These are phyloP conservation scores for Xenopus petersii DNA, from an alignment of 2,797 vertebrate genomes.

Conservation along the genomic window DNA sequence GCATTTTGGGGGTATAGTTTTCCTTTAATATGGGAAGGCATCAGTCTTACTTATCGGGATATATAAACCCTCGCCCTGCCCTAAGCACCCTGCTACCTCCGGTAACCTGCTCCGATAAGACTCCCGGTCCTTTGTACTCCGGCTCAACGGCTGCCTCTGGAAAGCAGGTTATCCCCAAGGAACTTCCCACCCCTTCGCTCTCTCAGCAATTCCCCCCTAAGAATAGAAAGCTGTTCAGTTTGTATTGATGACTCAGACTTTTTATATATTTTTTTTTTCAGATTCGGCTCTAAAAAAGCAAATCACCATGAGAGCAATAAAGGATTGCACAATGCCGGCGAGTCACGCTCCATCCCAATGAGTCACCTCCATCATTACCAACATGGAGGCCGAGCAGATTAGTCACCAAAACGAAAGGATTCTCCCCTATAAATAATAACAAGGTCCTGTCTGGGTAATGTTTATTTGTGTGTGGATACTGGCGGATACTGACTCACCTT, in stretches of 20 bases:
- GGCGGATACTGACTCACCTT: constrained; percentile 78
- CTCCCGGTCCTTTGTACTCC: not conserved
- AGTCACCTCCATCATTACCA: constrained; percentile 67
- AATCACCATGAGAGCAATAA: constrained; percentile 70
- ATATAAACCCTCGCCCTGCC: too few relatives aligned
- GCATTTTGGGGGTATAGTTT: too few relatives aligned
- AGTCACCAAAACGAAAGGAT: constrained; percentile 75
- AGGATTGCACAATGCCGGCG: constrained; percentile 66
- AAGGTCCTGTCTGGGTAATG: constrained; percentile 61
- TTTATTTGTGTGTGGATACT: constrained; percentile 46
- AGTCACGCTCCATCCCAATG: constrained; percentile 66
- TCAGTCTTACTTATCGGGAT: too few relatives aligned
- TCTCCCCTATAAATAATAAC: constrained; percentile 77
- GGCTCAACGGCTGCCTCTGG: constrained; percentile 49
- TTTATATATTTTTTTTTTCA: constrained; percentile 64
- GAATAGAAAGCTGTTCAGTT: constrained; percentile 72
- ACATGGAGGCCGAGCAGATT: constrained; percentile 67
- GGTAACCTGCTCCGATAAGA: not conserved
- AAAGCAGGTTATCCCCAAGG: constrained; percentile 67
- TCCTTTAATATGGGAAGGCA: too few relatives aligned
- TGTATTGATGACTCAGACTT: constrained; percentile 70
- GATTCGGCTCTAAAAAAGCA: constrained; percentile 57
- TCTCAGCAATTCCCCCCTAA: constrained; percentile 67
- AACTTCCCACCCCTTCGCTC: constrained; percentile 55
- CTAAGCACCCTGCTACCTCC: not conserved